phyloP scores from a whole-genome alignment of 2,797 vertebrate species.

The Petrocephalus schoutedeni region DNA sequence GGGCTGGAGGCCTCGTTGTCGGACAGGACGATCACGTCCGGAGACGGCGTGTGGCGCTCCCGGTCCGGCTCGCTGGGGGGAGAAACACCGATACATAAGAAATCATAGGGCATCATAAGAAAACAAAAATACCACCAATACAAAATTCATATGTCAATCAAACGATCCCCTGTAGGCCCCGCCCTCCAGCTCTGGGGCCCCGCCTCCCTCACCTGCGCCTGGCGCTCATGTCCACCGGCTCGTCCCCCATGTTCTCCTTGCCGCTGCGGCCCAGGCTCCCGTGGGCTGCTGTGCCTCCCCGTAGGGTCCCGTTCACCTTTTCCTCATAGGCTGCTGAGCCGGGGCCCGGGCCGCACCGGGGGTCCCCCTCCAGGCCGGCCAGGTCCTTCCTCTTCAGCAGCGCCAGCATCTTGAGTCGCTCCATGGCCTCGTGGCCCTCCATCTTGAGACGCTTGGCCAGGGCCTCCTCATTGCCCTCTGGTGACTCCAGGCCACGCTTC shows the following conservation, averaged over 20 bases:
- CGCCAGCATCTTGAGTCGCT: constrained; percentile 90
- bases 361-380: constrained; percentile 53
- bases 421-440: constrained; percentile 95
- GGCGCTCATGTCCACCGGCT: constrained; percentile 93
- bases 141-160: not conserved
- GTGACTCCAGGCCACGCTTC: constrained; percentile 79
- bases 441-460: constrained; percentile 87
- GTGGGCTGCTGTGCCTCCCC: constrained; percentile 51
- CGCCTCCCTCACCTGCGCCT: constrained; percentile 69
- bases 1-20: constrained; percentile 93
- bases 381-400: constrained; percentile 89
- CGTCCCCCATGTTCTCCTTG: constrained; percentile 88
- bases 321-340: constrained; percentile 73
- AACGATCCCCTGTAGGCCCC: not conserved
- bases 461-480: constrained; percentile 74
- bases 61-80: constrained; percentile 69
- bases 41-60: constrained; percentile 79
- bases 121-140: not conserved
- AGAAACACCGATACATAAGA: not conserved
- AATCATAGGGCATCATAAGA: not conserved
- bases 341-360: constrained; percentile 23
- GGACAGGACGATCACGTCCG: constrained; percentile 86
- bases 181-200: not conserved
- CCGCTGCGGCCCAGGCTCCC: constrained; percentile 66
- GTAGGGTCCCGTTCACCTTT: constrained; percentile 82